A percentile compares a stretch with the other conserved stretches of the same genome.
phyloP scores from a whole-genome alignment of 2,888 invertebrate species.

The Brenthis ino region DNA sequence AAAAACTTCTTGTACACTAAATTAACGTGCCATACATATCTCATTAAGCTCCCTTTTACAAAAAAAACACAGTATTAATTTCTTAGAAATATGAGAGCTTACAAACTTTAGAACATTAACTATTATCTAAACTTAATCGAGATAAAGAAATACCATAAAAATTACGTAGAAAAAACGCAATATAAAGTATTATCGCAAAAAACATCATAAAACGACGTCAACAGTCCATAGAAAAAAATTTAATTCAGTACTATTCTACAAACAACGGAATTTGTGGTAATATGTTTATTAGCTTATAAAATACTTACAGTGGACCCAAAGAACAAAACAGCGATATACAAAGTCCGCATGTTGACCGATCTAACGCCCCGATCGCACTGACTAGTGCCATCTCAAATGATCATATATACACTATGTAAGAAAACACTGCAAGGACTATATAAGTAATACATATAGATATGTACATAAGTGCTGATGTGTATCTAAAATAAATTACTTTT shows the following conservation, averaged over 20 bases:
- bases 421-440: slow-evolving; percentile 31
- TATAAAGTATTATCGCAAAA: no score
- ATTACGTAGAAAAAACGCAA: no score
- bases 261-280: background rate
- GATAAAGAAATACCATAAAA: no score
- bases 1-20: no score
- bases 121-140: background rate
- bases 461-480: no score
- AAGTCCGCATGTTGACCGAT: slow-evolving; percentile 46
- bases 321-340: slow-evolving; percentile 37
- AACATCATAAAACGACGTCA: no score
- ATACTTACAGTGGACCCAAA: slow-evolving; percentile 44
- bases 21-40: no score
- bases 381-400: slow-evolving; percentile 35
- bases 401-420: slow-evolving; percentile 21
- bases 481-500: no score
- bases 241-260: background rate
- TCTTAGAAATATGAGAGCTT: background rate
- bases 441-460: no score
- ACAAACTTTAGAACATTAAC: background rate
- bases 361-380: slow-evolving; percentile 46
- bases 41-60: no score
- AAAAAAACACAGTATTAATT: no score
- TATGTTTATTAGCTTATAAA: background rate
- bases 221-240: no score